These are phyloP conservation scores for Cantharis flavilabris DNA, from an alignment of 2,888 invertebrate species.

Conservation along the genomic window DNA sequence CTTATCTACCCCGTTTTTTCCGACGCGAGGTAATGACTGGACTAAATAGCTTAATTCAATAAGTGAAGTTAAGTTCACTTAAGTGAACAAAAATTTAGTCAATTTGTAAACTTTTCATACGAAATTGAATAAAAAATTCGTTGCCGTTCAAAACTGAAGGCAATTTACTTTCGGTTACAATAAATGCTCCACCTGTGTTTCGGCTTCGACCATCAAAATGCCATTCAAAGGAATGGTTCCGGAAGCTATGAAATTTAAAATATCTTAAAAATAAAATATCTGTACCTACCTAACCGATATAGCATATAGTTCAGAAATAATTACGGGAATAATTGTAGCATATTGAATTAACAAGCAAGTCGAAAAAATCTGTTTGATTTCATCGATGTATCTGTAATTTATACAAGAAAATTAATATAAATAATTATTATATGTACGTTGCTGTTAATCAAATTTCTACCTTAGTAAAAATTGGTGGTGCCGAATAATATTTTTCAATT, in stretches of 20 bases:
- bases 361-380: not conserved
- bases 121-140: too few relatives aligned
- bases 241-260: not conserved
- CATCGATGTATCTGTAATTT: not conserved
- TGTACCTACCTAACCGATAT: not conserved
- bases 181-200: too few relatives aligned
- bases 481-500: not conserved
- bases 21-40: too few relatives aligned
- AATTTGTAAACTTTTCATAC: too few relatives aligned
- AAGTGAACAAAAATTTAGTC: too few relatives aligned
- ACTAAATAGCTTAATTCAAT: too few relatives aligned
- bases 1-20: too few relatives aligned
- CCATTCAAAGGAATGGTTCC: too few relatives aligned
- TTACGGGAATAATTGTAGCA: not conserved
- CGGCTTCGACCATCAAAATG: too few relatives aligned
- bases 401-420: not conserved
- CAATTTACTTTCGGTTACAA: too few relatives aligned
- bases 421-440: not conserved
- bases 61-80: too few relatives aligned
- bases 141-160: too few relatives aligned
- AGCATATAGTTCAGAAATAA: not conserved
- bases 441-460: not conserved
- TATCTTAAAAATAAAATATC: not conserved
- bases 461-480: not conserved
- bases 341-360: not conserved